Base-by-base conservation (phyloP, 1,140 invertebrate genomes). In the Caenorhabditis tropicalis region DNA sequence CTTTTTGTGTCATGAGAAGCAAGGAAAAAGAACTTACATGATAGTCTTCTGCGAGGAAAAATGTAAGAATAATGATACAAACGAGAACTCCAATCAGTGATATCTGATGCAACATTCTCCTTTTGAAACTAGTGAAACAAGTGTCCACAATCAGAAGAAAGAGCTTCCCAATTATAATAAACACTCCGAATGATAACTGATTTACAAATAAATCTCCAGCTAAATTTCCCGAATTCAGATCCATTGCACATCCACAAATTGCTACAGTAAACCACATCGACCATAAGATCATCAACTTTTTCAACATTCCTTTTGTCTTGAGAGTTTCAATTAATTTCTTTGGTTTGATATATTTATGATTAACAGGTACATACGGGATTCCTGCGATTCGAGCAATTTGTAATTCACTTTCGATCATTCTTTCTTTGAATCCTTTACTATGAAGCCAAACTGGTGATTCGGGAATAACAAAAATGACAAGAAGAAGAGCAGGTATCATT, bases 201-300 rank as follows among this genome's bases (percentile, higher is more conserved):
- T 90, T 90, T n/a, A 90, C 5, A 81, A 84, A 90, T 27, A 90
- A 80, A 81, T 90, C 48, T 24, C 90, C 90, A 21, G 74, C 84
- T 58, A 90, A 87, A 49, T 74, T 85, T 12, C 81, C 83, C 24
- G 89, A 91, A 49, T 91, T 89, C 43, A 90, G 83, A 53, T 90
- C 90, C 19, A 84, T 90, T 33, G 90, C 88, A 60, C 91, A 90
- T 19, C 89, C 88, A 83, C 89, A 91, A 79, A 90, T 53, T 9
- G 84, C 80, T 12, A 89, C 87, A 2, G 82, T 86, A 85, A 91
- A 88, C 87, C 87, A 88, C 85, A 88, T 86, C 10, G 51, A 39
- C 87, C 87, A 88, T 12, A 88, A 82, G 7, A 88, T 79, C 10
- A 82, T 16, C 0, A 87, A 51, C 27, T 81, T 60, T 21, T 33